These are phyloP conservation scores for Leptinotarsa undecemlineata DNA, from an alignment of 1,140 invertebrate genomes.

Conservation along the genomic window DNA sequence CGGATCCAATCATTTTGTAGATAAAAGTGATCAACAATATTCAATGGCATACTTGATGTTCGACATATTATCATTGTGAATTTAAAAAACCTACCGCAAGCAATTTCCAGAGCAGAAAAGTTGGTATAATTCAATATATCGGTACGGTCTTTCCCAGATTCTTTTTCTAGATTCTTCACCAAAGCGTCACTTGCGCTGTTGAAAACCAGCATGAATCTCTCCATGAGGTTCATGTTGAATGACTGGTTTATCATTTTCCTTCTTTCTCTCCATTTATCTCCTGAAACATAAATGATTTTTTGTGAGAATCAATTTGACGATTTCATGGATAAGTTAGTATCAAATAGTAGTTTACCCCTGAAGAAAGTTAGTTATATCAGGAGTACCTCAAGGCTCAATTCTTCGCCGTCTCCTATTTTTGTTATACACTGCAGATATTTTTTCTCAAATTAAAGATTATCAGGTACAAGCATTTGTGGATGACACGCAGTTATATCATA, in stretches of 20 bases:
- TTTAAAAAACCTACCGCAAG: neutral
- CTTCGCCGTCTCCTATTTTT: neutral
- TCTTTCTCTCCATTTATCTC: conserved; percentile 10
- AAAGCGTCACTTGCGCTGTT: neutral
- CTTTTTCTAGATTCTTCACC: neutral
- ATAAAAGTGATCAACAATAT: too few relatives aligned
- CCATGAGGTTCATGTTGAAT: conserved; percentile 11
- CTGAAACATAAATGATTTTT: neutral
- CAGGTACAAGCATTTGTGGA: neutral
- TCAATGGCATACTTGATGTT: too few relatives aligned
- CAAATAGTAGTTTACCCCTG: neutral
- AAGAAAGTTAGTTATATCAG: neutral
- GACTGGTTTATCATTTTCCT: conserved; percentile 17
- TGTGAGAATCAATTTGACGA: neutral
- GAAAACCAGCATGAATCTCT: neutral
- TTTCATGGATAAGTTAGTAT: neutral
- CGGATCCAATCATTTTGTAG: too few relatives aligned
- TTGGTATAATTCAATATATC: conserved; percentile 4
- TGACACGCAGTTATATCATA: neutral
- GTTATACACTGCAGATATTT: neutral
- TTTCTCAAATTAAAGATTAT: neutral
- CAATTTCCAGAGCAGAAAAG: conserved; percentile 10
- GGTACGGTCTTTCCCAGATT: neutral
- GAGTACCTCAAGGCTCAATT: neutral
- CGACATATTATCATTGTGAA: too few relatives aligned